Base-by-base conservation (phyloP, 2,113 vertebrate species). In the Murina feae region DNA sequence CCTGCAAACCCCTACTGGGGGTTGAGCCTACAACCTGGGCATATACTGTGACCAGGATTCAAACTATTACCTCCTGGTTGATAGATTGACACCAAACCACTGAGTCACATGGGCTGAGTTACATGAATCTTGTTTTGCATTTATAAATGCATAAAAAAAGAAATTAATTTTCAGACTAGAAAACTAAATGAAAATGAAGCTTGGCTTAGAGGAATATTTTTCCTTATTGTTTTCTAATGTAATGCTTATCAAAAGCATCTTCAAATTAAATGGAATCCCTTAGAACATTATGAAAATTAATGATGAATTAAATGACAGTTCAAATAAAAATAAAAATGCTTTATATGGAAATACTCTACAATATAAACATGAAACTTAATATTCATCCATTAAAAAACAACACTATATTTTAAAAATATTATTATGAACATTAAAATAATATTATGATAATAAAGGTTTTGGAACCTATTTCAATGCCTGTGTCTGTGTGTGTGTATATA, bases 271-370 rank as follows among this genome's bases (percentile, higher is more conserved):
- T 96, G 72, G 79, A 44, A 86, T 9, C 35, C 44, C 65, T 49
- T 74, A 42, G 51, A 95, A 80, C 8, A 12, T 82, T 96, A 93
- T 78, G 35, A 81, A 96, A 97, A 93, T 92, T 51, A 95, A 95
- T 95, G 39, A 93, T 86, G 84, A 96, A 94, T 97, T 86, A 88
- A 97, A 85, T 35, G 23, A 79, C 65, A 90, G 76, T 71, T 94
- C 12, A 37, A 93, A 96, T 96, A 95, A 55, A 95, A 94, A 83
- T 79, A 80, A 78, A 83, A 93, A 83, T 86, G 81, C 72, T 81
- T 89, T 95, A 53, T 86, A 93, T 88, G 78, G 83, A 95, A 96
- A 79, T 63, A 14, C 28, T 87, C 35, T 42, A 71, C 20, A 80
- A 17, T 51, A 76, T 86, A 86, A 92, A 95, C 51, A 90, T 85